phyloP scores from a whole-genome alignment of 2,797 vertebrate genomes.

The Danio albolineatus region DNA sequence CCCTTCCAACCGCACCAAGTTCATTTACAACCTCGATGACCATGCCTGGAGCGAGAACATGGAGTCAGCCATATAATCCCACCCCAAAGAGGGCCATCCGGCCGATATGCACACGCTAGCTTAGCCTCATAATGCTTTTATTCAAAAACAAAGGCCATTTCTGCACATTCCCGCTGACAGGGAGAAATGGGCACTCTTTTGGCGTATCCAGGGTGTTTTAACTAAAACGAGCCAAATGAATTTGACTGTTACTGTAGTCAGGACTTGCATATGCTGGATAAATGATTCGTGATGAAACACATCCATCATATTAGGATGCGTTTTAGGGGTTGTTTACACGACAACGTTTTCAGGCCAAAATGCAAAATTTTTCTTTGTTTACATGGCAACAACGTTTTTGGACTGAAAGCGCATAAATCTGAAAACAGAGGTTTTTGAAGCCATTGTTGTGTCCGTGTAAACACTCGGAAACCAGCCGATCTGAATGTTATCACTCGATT shows the following conservation, averaged over 20 bases:
- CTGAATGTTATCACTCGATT: no score
- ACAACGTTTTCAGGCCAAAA: conserved; percentile 12
- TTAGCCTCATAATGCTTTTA: conserved; percentile 42
- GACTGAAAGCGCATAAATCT: no score
- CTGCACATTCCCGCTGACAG: conserved; percentile 30
- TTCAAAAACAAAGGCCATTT: conserved; percentile 28
- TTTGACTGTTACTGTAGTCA: conserved; percentile 53
- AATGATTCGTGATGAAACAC: conserved; percentile 21
- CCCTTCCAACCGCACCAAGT: conserved; percentile 90
- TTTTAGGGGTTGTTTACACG: not conserved
- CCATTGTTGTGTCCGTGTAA: no score
- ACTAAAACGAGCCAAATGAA: conserved; percentile 50
- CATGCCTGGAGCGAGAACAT: conserved; percentile 98
- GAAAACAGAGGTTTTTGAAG: no score
- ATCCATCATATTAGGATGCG: conserved; percentile 6
- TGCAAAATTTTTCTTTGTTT: not conserved
- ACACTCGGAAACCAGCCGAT: no score
- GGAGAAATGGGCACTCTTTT: conserved; percentile 30
- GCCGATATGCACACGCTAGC: conserved; percentile 53
- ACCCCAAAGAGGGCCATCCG: conserved; percentile 41
- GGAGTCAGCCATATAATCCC: conserved; percentile 96
- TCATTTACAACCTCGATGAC: conserved; percentile 98
- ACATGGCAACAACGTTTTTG: no score
- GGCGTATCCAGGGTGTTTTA: conserved; percentile 43
- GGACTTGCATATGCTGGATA: conserved; percentile 37